These are phyloP conservation scores for Drosophila bifasciata DNA, from an alignment of 1,140 invertebrate species.

Conservation along the genomic window DNA sequence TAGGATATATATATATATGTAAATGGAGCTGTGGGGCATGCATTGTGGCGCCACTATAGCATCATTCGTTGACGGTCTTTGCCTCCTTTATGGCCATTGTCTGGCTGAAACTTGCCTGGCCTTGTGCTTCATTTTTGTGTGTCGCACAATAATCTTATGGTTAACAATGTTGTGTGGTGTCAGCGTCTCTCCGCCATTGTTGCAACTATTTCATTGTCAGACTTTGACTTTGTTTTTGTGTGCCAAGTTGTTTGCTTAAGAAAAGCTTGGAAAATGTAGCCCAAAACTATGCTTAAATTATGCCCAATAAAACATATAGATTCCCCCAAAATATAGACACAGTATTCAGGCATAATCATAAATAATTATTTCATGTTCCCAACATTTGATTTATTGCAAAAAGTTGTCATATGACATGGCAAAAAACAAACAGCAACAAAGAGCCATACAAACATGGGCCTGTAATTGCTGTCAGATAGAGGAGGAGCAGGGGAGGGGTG, in stretches of 20 bases:
- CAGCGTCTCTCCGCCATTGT: constrained; percentile 31
- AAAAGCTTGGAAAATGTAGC: background rate
- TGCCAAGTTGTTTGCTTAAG: constrained; percentile 2
- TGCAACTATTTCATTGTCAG: constrained; percentile 27
- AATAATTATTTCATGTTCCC: constrained; percentile 52
- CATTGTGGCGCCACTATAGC: constrained; percentile 25
- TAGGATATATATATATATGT: background rate
- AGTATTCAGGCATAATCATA: constrained; percentile 35
- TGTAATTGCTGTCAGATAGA: constrained; percentile 48
- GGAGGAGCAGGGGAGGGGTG: too few relatives aligned
- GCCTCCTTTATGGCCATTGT: constrained; percentile 61
- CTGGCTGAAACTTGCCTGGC: constrained; percentile 44
- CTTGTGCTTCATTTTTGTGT: constrained; percentile 67
- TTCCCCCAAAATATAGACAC: constrained; percentile 34
- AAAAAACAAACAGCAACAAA: constrained; percentile 33
- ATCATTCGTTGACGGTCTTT: constrained; percentile 37
- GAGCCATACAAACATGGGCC: constrained; percentile 40
- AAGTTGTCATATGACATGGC: constrained; percentile 62
- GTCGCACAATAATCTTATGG: constrained; percentile 43
- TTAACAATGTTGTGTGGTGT: constrained; percentile 29
- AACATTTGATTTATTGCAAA: constrained; percentile 73
- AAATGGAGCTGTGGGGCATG: background rate
- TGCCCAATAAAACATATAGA: constrained; percentile 21
- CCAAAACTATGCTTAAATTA: constrained; percentile 28
- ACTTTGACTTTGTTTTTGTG: constrained; percentile 33